Evolutionary conservation across 1,140 invertebrate genomes (phyloP), one percentile per base, ranked within the genome.

Genomic region (Cotesia glomerata): DNA sequence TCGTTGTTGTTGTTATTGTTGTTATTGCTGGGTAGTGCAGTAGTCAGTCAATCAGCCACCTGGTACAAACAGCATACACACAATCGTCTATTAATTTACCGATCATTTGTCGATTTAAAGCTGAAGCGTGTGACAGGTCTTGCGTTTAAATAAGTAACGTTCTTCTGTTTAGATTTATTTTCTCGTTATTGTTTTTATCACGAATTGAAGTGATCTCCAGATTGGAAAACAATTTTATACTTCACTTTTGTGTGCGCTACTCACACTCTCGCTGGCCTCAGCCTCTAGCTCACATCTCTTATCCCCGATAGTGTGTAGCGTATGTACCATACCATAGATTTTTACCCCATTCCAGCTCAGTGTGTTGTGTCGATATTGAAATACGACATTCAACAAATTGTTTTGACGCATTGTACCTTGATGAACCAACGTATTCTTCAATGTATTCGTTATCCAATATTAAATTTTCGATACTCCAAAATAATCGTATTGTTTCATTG

Each of bases 21-120:
- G 52, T n/a, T 13, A 35, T 11, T 56, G 13, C 9, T 26, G 54
- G 1, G 4, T 52, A 26, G 26, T 8, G 13, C 14, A 64, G 34
- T 49, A 71, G 70, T 66, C 59, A 65, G 70, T 14, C 52, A 66
- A 64, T 56, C 45, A 62, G 62, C 72, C 59, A 32, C 36, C 11
- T 54, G 67, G 32, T 39, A 70, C 26, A 59, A 62, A 73, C 62
- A 75, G 72, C 39, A 45, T 5, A 45, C 39, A 45, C 39, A 45
- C 71, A 75, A 72, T 56, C 65, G 62, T 73, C 74, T 69, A 73
- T 75, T 75, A 73, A 75, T 75, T 75, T 69, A 71, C 45, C 73
- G 69, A 74, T 74, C 69, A 70, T 65, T 65, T 45, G 64, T 74
- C 64, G 71, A 73, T 75, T 75, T 65, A 16, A 71, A 65, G 65